phyloP scores from a whole-genome alignment of 1,140 invertebrate species.

The Amyelois transitella region DNA sequence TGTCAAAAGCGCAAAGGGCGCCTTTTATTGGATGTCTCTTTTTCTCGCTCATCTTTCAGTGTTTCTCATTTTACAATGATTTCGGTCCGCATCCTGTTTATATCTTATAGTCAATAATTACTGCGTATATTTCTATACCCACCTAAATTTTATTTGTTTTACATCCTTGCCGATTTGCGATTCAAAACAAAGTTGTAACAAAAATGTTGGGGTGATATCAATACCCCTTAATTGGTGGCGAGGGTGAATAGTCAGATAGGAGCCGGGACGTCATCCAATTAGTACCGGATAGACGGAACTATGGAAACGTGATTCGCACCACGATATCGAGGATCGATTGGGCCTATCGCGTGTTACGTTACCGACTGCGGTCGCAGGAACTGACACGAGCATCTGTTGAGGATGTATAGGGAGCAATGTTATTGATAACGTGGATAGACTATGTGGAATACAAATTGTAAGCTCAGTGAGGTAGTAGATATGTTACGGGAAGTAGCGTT shows the following conservation, averaged over 20 bases:
- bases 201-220: conserved; percentile 22
- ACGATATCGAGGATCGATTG: conserved; percentile 2
- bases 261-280: conserved; percentile 28
- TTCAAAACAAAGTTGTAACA: conserved; percentile 10
- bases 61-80: no score
- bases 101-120: no score
- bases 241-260: conserved; percentile 4
- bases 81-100: no score
- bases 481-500: no score
- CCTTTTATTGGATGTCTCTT: no score
- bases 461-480: no score
- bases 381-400: not conserved
- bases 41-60: no score
- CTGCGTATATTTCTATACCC: not conserved
- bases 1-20: no score
- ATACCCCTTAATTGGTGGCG: conserved; percentile 30
- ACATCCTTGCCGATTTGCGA: conserved; percentile 2
- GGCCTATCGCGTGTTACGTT: not conserved
- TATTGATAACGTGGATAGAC: not conserved
- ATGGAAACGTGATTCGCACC: conserved; percentile 12
- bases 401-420: not conserved
- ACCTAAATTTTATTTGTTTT: conserved; percentile 6
- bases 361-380: not conserved
- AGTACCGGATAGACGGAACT: conserved; percentile 10
- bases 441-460: no score